Conservation (phyloP, 2,797 vertebrate genomes). For the Sebastes wilsoni region DNA sequence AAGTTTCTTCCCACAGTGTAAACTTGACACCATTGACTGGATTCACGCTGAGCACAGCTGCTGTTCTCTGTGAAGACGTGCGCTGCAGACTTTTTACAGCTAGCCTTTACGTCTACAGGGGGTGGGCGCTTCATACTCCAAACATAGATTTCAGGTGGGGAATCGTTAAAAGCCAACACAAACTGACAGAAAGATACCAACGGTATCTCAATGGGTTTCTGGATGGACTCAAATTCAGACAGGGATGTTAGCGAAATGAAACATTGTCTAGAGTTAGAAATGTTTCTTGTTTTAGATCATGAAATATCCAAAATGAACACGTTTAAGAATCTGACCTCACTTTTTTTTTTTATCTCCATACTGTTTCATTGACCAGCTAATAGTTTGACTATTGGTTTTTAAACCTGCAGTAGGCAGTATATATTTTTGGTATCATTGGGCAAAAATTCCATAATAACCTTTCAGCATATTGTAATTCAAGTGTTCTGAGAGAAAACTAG, state of each 20-base stretch:
- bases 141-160: neutral
- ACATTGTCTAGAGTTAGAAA: neutral
- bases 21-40: neutral
- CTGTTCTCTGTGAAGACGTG: constrained; percentile 11
- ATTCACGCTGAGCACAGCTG: constrained; percentile 25
- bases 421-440: too few species aligned
- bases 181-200: neutral
- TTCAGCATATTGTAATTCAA: too few species aligned
- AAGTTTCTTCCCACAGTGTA: constrained; percentile 1
- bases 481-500: too few species aligned
- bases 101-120: constrained; percentile 1
- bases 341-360: neutral
- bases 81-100: neutral
- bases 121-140: neutral
- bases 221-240: neutral
- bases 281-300: neutral
- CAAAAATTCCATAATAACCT: too few species aligned
- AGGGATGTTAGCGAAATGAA: neutral
- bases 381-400: neutral
- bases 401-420: too few species aligned
- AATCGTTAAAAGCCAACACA: neutral
- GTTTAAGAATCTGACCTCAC: too few species aligned
- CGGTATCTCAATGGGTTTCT: neutral
- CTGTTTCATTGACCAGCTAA: neutral
- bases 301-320: too few species aligned